A percentile compares a stretch with the other conserved stretches of the same genome.
phyloP scores from a whole-genome alignment of 2,888 invertebrate genomes.

The Dioctria rufipes region DNA sequence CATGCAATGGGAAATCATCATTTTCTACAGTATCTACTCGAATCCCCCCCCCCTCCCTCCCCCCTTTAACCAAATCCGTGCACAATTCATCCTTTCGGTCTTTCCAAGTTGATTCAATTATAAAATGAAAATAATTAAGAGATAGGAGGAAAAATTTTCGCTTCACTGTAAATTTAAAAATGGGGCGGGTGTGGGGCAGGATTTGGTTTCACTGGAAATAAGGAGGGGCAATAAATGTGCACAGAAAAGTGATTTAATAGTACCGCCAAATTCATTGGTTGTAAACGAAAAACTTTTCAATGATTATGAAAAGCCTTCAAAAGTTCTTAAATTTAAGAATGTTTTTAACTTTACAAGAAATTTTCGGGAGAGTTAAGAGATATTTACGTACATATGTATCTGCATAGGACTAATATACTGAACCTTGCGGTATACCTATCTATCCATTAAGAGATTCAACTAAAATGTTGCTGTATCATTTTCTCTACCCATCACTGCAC shows the following conservation, averaged over 20 bases:
- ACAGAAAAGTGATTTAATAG: not conserved
- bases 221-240: not conserved
- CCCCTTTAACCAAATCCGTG: no score
- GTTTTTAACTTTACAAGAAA: conserved; percentile 6
- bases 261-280: not conserved
- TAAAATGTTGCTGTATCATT: no score
- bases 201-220: conserved; percentile 5
- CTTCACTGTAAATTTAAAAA: not conserved
- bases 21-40: not conserved
- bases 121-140: conserved; percentile 6
- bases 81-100: no score
- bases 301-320: conserved; percentile 22
- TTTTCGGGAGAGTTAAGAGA: not conserved
- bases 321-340: conserved; percentile 11
- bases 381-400: not conserved
- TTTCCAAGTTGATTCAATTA: not conserved
- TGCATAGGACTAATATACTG: no score
- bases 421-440: no score
- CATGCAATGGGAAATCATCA: not conserved
- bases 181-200: not conserved
- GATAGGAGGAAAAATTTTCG: not conserved
- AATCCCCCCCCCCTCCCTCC: not conserved
- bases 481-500: not conserved
- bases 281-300: conserved; percentile 16
- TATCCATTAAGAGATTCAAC: no score